Conservation (phyloP, 92 coral and sea anemone species). For the Pocillopora meandrina region DNA sequence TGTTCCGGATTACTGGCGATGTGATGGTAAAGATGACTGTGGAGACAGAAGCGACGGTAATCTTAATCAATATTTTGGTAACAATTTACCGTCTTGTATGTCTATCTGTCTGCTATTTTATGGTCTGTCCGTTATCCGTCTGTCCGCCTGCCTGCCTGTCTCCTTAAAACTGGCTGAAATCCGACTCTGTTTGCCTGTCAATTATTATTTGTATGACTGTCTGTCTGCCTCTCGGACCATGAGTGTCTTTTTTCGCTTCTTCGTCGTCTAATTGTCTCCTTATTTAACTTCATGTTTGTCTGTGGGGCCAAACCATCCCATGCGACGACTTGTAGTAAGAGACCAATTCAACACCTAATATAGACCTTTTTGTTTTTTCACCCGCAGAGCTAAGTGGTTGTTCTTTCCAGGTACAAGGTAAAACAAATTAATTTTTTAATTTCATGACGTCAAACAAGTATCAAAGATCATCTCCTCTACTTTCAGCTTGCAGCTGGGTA, state of each 20-base stretch:
- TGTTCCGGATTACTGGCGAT: slow-evolving; percentile 72
- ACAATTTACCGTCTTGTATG: not conserved
- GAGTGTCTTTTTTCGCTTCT: not conserved
- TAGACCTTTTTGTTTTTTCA: not conserved
- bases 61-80: not conserved
- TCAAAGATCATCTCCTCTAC: not conserved
- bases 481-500: slow-evolving; percentile 78
- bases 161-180: no score
- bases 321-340: not conserved
- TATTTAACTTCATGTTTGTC: not conserved
- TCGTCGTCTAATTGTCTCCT: not conserved
- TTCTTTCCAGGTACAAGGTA: slow-evolving; percentile 39
- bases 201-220: not conserved
- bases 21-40: slow-evolving; percentile 91
- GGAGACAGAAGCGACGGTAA: slow-evolving; percentile 88
- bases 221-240: not conserved
- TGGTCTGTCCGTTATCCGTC: not conserved
- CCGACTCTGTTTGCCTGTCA: not conserved
- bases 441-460: not conserved
- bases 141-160: no score
- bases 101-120: no score
- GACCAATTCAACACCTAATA: not conserved
- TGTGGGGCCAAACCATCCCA: not conserved
- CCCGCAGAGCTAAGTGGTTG: slow-evolving; percentile 32
- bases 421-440: not conserved